Percentiles rank a stretch among this genome's conserved stretches.
Conservation (phyloP, 2,113 vertebrate genomes). For the Cranoglanis bouderius region DNA sequence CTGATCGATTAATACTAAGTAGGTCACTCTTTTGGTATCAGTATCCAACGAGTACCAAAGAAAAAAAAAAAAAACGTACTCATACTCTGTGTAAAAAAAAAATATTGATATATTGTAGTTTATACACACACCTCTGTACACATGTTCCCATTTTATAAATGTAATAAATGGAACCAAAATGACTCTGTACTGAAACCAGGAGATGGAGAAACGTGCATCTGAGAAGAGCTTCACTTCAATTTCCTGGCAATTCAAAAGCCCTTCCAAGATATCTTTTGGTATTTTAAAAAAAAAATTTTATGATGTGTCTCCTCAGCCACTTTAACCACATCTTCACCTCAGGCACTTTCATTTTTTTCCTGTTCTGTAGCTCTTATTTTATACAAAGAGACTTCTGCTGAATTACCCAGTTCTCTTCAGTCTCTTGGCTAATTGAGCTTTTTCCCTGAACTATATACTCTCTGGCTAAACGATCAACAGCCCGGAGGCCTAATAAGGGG, state of each 20-base stretch:
- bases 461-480: neutral
- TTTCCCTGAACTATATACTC: neutral
- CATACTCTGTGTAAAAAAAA: too few relatives aligned
- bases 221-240: neutral
- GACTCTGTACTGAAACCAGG: neutral
- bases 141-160: neutral
- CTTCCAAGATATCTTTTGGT: neutral
- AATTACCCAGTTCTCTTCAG: neutral
- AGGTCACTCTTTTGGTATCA: neutral
- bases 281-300: neutral
- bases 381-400: neutral
- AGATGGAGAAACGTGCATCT: neutral
- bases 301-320: neutral
- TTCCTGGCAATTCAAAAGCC: neutral
- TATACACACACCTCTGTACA: neutral
- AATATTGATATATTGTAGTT: too few relatives aligned
- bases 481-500: neutral
- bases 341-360: neutral
- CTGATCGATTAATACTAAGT: neutral
- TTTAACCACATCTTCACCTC: neutral
- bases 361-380: neutral
- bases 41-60: too few relatives aligned
- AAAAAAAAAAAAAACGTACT: too few relatives aligned
- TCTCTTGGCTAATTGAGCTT: neutral
- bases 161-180: neutral